These are phyloP conservation scores for Varanus komodoensis DNA, from an alignment of 2,113 vertebrate species.

Conservation along the genomic window DNA sequence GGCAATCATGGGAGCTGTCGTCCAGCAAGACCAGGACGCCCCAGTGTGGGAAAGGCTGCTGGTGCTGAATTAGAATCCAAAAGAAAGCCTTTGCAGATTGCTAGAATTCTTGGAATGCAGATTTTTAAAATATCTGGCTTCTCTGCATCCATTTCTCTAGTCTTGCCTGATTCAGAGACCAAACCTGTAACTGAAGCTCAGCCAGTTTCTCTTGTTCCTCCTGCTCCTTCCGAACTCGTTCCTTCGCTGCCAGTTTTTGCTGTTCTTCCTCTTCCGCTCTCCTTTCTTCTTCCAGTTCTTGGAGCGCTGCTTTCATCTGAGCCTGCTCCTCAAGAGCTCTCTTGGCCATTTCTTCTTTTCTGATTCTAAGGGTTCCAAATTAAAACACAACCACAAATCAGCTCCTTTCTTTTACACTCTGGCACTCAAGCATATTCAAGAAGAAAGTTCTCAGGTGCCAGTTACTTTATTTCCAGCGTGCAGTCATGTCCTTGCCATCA, in stretches of 20 bases:
- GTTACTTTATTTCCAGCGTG: too few species aligned
- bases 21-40: neutral
- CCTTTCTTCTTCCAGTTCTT: conserved; percentile 76
- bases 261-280: conserved; percentile 77
- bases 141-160: neutral
- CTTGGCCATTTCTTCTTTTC: conserved; percentile 79
- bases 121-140: too few species aligned
- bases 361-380: conserved; percentile 71
- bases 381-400: neutral
- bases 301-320: conserved; percentile 73
- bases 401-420: neutral
- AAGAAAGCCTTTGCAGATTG: neutral
- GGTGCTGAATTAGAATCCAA: neutral
- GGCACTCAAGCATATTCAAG: too few species aligned
- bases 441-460: neutral
- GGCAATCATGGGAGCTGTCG: too few species aligned
- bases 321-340: conserved; percentile 76
- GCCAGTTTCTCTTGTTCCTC: conserved; percentile 82
- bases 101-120: neutral
- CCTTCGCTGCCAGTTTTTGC: conserved; percentile 77
- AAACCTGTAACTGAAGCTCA: conserved; percentile 84
- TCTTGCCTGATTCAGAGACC: neutral
- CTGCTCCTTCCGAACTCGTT: conserved; percentile 72
- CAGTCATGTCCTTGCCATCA: neutral
- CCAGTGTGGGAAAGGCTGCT: neutral